Evolutionary conservation across 2,113 vertebrate species (phyloP), one percentile per base, ranked within the genome.

Genomic region (Silurus glanis): DNA sequence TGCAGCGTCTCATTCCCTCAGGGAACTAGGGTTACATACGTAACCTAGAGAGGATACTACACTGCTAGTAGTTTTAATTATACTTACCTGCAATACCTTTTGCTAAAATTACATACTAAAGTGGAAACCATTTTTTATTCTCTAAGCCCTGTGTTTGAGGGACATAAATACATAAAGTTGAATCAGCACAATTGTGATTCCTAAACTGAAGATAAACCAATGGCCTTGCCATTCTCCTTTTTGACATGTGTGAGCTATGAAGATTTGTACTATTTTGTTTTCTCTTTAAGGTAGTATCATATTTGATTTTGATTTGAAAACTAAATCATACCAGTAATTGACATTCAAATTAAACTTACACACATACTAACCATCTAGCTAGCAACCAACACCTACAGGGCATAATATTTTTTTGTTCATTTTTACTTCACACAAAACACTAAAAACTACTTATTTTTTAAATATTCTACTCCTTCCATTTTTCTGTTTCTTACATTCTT

Each of bases 401-500:
- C 53, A 79, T 79, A 58, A 28, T 14, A 5, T 79, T 79, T 79
- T n/a, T 14, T 6, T 78, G 6, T 78, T 78, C 51, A 78, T 56
- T 56, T 76, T 16, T 17, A 58, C 25, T 78, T 8, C 6, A 37
- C 55, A 19, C 28, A 21, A 80, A 61, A 80, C 56, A 56, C 16
- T 58, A 80, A 8, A 79, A 79, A 78, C 16, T 79, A 28, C 37
- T 16, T 28, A 19, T 56, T 59, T 64, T 76, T 45, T 74, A 7
- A 45, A 9, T 37, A 6, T 17, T 10, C 49, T 21, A 37, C 53
- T 17, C 59, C 5, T 51, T 14, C 37, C 72, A 89, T 89, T 72
- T 83, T 88, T 85, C 16, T 59, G 91, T 92, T 91, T 88, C 91
- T 59, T 51, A 90, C 91, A n/a, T 56, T 53, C 58, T 88, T 91